Percentiles rank a stretch among this genome's conserved stretches.
Evolutionary conservation across 2,797 vertebrate genomes (phyloP).

Genomic region (Hemitrygon akajei): DNA sequence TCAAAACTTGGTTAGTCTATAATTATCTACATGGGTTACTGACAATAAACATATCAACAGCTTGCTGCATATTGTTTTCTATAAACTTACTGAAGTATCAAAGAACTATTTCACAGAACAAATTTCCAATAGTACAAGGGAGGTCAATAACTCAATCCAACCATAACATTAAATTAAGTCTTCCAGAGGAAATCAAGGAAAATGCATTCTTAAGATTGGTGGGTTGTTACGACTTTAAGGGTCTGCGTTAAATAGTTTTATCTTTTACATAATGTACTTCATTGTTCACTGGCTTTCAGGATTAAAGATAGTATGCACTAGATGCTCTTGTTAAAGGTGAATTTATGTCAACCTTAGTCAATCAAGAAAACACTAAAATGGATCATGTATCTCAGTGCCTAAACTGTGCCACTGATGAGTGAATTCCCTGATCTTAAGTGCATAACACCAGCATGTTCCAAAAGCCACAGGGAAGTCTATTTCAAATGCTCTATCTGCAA

Average conservation of each 20-base stretch:
- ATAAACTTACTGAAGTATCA: too few relatives aligned
- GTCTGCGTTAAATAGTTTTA: too few relatives aligned
- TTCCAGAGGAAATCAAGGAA: background rate
- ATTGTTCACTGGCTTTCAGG: too few relatives aligned
- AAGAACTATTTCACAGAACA: too few relatives aligned
- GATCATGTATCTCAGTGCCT: background rate
- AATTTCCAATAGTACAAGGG: too few relatives aligned
- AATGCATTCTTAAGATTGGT: too few relatives aligned
- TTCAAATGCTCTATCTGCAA: background rate
- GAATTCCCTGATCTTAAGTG: background rate
- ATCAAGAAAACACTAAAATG: too few relatives aligned
- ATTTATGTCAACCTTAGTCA: too few relatives aligned
- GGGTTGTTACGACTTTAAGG: too few relatives aligned
- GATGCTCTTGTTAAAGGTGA: too few relatives aligned
- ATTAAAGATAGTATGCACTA: too few relatives aligned
- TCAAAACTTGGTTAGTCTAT: background rate
- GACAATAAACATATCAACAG: background rate
- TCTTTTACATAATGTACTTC: too few relatives aligned
- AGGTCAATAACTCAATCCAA: background rate
- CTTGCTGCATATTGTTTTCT: background rate
- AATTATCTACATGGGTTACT: background rate
- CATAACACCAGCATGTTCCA: background rate
- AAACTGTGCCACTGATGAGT: background rate
- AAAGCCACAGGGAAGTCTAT: background rate
- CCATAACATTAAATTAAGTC: background rate